These are phyloP conservation scores for Sibirionetta formosa DNA, from an alignment of 2,797 vertebrate species.

Conservation along the genomic window DNA sequence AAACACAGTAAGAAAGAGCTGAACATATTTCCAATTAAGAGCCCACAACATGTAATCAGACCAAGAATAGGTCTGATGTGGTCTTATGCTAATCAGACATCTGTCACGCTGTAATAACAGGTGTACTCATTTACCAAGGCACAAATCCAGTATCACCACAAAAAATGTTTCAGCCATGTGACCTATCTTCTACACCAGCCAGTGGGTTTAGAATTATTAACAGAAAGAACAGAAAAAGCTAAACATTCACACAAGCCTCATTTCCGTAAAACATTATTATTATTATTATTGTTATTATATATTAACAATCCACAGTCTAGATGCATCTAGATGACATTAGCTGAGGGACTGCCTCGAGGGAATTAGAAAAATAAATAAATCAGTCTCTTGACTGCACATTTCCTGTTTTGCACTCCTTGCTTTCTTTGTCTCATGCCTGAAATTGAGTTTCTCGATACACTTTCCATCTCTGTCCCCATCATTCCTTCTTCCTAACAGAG, in stretches of 20 bases:
- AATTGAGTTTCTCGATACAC: too few relatives aligned
- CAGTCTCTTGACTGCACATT: too few relatives aligned
- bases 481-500: too few relatives aligned
- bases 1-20: neutral
- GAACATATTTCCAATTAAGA: neutral
- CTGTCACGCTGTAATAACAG: neutral
- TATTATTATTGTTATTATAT: neutral
- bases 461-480: too few relatives aligned
- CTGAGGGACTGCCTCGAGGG: neutral
- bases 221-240: neutral
- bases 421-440: too few relatives aligned
- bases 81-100: neutral
- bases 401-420: too few relatives aligned
- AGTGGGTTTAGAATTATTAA: neutral
- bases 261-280: neutral
- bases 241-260: neutral
- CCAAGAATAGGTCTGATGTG: neutral
- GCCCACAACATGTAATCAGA: neutral
- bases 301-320: neutral
- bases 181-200: neutral
- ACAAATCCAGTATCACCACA: neutral
- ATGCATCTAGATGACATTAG: neutral
- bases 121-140: neutral
- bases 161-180: fast-evolving
- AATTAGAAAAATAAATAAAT: neutral